These are phyloP conservation scores for Hippopotamyrus pictus DNA, from an alignment of 2,797 vertebrate genomes.

Conservation along the genomic window DNA sequence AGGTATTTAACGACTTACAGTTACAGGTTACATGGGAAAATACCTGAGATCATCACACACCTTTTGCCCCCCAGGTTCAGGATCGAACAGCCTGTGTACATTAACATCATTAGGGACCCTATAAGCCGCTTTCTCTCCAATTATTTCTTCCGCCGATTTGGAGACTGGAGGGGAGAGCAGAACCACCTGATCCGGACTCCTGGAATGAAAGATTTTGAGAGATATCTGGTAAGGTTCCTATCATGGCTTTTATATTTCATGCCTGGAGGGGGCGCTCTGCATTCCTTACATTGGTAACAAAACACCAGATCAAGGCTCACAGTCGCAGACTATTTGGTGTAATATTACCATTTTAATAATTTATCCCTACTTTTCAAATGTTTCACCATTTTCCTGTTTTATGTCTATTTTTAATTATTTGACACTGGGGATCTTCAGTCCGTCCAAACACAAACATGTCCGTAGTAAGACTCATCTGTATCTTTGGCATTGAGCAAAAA, in stretches of 20 bases:
- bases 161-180: slow-evolving; percentile 76
- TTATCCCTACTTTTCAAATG: background rate
- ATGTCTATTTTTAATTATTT: background rate
- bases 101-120: slow-evolving; percentile 76
- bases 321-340: background rate
- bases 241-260: background rate
- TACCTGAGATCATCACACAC: background rate
- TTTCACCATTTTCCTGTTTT: background rate
- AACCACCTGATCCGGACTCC: slow-evolving; percentile 78
- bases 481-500: background rate
- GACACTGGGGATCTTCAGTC: background rate
- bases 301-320: background rate
- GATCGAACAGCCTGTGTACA: slow-evolving; percentile 73
- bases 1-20: background rate
- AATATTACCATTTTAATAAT: background rate
- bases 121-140: slow-evolving; percentile 72
- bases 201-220: slow-evolving; percentile 73
- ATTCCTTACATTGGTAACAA: background rate
- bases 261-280: background rate
- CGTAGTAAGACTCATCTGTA: background rate
- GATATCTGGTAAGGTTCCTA: slow-evolving; percentile 64
- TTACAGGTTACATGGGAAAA: background rate
- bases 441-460: background rate
- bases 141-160: slow-evolving; percentile 76
- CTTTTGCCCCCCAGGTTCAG: slow-evolving; percentile 57